Conservation (phyloP, 2,888 invertebrate species). For the Cloeon dipterum region DNA sequence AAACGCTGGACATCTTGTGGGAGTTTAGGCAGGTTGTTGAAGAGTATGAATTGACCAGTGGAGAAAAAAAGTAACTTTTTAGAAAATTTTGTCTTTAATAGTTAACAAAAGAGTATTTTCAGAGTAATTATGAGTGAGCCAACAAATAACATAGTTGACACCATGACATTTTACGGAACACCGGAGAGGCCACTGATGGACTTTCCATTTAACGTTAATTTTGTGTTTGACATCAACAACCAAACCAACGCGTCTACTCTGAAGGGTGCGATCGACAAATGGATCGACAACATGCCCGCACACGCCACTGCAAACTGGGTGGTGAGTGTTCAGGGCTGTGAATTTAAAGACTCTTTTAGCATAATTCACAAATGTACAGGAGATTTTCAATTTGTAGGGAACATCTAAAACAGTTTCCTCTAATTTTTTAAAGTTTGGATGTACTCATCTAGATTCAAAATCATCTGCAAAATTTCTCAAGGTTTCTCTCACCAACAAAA, state of each 20-base stretch:
- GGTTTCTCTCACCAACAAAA: no score
- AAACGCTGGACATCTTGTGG: constrained; percentile 13
- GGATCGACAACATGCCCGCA: constrained; percentile 32
- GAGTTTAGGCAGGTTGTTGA: constrained; percentile 1
- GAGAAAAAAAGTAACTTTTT: neutral
- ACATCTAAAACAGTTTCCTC: no score
- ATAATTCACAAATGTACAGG: no score
- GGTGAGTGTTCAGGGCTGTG: no score
- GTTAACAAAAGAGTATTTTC: no score
- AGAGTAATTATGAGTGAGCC: constrained; percentile 57
- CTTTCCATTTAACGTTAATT: constrained; percentile 55
- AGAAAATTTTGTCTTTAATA: no score
- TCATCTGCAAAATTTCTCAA: no score
- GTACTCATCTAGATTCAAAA: no score
- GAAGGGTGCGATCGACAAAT: constrained; percentile 23
- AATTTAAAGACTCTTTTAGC: no score
- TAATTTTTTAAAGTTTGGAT: no score
- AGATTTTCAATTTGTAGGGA: no score
- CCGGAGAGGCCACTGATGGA: constrained; percentile 33
- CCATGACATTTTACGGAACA: constrained; percentile 40
- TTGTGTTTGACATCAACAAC: constrained; percentile 33
- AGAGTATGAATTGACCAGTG: neutral
- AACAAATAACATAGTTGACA: constrained; percentile 31
- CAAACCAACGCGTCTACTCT: constrained; percentile 21
- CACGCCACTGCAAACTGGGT: constrained; percentile 39